Conservation (phyloP, 2,888 invertebrate species). For the Sinopyrophorus schimmeli region DNA sequence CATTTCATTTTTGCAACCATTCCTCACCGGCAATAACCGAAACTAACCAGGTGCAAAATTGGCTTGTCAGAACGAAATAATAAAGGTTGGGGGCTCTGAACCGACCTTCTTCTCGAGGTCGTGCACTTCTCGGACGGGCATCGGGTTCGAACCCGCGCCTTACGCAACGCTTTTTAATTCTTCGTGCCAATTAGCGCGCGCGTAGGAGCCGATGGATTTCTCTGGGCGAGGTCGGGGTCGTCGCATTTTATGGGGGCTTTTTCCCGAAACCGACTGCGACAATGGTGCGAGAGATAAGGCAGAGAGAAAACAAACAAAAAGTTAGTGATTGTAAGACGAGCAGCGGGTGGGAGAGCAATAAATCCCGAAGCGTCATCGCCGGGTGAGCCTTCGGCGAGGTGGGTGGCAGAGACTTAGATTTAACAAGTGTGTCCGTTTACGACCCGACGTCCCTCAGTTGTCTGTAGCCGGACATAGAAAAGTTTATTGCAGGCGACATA, state of each 20-base stretch:
- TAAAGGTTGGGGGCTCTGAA: conserved; percentile 15
- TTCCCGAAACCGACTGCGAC: conserved; percentile 42
- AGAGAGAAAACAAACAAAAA: conserved; percentile 48
- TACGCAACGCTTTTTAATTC: no score
- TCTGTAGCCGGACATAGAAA: conserved; percentile 30
- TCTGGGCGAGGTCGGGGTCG: not conserved
- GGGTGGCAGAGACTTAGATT: conserved; percentile 42
- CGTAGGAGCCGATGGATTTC: not conserved
- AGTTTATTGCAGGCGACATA: conserved; percentile 39
- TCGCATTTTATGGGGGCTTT: conserved; percentile 29
- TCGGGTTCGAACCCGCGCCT: not conserved
- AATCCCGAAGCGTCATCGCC: conserved; percentile 49
- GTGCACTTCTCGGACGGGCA: conserved; percentile 15
- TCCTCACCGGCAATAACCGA: conserved; percentile 24
- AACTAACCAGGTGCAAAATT: conserved; percentile 33
- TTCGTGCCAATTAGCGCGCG: not conserved
- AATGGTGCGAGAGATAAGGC: conserved; percentile 41
- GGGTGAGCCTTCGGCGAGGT: conserved; percentile 40
- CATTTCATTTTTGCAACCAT: conserved; percentile 22
- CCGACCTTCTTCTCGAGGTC: conserved; percentile 26
- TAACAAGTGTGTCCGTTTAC: conserved; percentile 44
- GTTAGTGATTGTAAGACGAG: conserved; percentile 44
- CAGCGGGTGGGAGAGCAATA: conserved; percentile 50
- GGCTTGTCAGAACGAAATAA: conserved; percentile 30
- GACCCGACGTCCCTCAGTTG: conserved; percentile 32